Conservation (phyloP, 1,140 invertebrate genomes). For the Euglossa dilemma region DNA sequence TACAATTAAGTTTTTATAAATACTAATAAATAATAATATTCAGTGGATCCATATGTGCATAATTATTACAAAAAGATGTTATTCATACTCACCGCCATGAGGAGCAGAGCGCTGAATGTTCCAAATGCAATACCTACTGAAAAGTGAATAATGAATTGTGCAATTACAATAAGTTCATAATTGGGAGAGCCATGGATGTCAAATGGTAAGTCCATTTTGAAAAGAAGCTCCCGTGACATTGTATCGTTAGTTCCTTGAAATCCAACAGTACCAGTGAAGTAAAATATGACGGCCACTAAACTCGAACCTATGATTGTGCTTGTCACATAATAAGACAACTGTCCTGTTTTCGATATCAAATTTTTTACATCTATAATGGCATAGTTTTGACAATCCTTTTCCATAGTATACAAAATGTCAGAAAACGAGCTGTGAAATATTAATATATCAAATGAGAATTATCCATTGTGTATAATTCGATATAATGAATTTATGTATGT, state of each 20-base stretch:
- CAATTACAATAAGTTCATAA: conserved; percentile 51
- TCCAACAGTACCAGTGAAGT: neutral
- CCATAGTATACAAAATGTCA: conserved; percentile 35
- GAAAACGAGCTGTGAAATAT: conserved; percentile 45
- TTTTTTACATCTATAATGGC: neutral
- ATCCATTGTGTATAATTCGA: neutral
- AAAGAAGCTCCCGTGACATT: conserved; percentile 32
- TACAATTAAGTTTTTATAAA: too few species aligned
- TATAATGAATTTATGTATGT: too few species aligned
- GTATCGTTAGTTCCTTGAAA: neutral
- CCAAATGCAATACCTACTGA: conserved; percentile 28
- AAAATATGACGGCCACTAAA: neutral
- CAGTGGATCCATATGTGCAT: neutral
- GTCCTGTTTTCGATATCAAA: conserved; percentile 21
- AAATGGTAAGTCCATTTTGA: conserved; percentile 62
- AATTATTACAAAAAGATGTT: neutral
- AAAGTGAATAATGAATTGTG: conserved; percentile 42
- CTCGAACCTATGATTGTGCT: neutral
- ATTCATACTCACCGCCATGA: conserved; percentile 45
- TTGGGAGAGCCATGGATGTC: conserved; percentile 39
- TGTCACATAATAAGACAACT: conserved; percentile 19
- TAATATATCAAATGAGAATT: neutral
- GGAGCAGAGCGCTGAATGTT: conserved; percentile 34
- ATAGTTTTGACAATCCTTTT: conserved; percentile 41
- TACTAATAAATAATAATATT: too few species aligned